Percentiles rank a stretch among this genome's conserved stretches.
These are phyloP conservation scores for Platysteira castanea DNA, from an alignment of 2,113 vertebrate species.

Conservation along the genomic window DNA sequence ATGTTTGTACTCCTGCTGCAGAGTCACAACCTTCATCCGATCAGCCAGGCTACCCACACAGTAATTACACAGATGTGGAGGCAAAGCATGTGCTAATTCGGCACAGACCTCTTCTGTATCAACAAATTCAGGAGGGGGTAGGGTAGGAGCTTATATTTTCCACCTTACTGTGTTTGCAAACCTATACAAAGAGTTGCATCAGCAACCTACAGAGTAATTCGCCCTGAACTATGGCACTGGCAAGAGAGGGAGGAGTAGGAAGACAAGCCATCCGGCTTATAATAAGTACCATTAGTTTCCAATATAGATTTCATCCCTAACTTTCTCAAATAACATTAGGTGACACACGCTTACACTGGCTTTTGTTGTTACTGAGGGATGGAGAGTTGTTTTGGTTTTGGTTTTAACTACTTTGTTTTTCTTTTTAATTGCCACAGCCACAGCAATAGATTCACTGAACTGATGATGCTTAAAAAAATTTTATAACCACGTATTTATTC, in stretches of 20 bases:
- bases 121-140: neutral
- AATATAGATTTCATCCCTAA: neutral
- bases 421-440: neutral
- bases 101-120: neutral
- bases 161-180: neutral
- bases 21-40: neutral
- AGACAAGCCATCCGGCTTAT: neutral
- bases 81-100: neutral
- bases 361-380: neutral
- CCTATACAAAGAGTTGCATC: neutral
- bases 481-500: neutral
- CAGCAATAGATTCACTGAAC: neutral
- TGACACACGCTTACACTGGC: neutral
- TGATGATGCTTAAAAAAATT: neutral
- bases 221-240: neutral
- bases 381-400: rapidly evolving
- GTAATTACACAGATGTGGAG: neutral
- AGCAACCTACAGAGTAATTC: neutral
- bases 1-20: neutral
- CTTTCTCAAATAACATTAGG: neutral
- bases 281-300: neutral
- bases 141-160: neutral
- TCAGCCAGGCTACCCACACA: neutral
- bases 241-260: neutral
- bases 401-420: neutral